Percentiles rank a stretch among this genome's conserved stretches.
Conservation (phyloP, 2,888 invertebrate genomes). For the Gasteruption jaculator region DNA sequence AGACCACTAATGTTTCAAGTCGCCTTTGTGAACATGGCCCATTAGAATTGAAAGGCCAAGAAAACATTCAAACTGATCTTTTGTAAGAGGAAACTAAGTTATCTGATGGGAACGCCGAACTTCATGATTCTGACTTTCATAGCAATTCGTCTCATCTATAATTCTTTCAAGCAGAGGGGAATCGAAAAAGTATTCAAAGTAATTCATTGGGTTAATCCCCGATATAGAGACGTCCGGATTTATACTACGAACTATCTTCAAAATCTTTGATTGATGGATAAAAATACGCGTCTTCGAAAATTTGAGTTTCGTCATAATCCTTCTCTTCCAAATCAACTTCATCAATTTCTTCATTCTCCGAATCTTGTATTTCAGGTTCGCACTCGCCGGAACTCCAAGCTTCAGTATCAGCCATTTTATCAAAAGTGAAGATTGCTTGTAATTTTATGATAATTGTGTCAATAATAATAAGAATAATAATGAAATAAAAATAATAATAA, state of each 20-base stretch:
- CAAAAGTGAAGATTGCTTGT: no score
- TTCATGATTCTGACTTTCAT: constrained; percentile 9
- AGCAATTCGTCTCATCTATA: constrained; percentile 15
- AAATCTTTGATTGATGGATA: constrained; percentile 16
- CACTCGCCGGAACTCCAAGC: no score
- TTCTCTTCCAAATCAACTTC: constrained; percentile 9
- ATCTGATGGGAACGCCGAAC: no score
- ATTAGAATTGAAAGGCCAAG: no score
- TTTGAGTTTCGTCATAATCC: constrained; percentile 7
- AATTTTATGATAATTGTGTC: no score
- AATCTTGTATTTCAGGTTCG: constrained; percentile 6
- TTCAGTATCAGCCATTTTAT: no score
- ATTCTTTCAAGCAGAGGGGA: constrained; percentile 12
- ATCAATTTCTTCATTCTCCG: constrained; percentile 11
- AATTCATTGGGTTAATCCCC: constrained; percentile 13
- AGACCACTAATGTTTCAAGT: no score
- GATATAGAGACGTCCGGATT: constrained; percentile 14
- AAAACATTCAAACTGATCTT: no score
- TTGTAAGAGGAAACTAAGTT: no score
- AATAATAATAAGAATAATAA: no score
- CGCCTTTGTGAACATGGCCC: no score
- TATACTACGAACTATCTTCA: constrained; percentile 12
- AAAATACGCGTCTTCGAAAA: constrained; percentile 13
- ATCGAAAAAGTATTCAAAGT: constrained; percentile 14
- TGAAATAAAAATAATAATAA: no score